These are phyloP conservation scores for Sphaerodactylus townsendi DNA, from an alignment of 2,113 vertebrate species.

Conservation along the genomic window DNA sequence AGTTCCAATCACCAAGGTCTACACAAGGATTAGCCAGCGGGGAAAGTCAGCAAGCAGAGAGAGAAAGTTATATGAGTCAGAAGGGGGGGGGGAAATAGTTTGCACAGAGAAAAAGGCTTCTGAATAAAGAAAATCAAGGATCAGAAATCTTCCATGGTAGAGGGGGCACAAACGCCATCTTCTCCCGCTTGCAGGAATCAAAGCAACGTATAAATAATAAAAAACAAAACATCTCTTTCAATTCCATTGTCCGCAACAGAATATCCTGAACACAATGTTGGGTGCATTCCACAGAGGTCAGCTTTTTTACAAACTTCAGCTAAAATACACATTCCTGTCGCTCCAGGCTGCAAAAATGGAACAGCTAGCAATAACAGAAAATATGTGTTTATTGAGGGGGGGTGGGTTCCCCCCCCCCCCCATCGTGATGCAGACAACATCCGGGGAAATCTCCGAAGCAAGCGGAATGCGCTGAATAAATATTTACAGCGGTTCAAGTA, in stretches of 20 bases:
- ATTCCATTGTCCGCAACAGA: neutral
- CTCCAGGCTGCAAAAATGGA: neutral
- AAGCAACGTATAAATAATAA: too few species aligned
- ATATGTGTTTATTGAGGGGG: too few species aligned
- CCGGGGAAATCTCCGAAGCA: neutral
- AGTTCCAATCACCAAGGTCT: constrained; percentile 79
- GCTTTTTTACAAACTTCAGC: neutral
- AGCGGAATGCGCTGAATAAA: neutral
- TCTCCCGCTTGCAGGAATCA: too few species aligned
- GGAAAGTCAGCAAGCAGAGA: constrained; percentile 66
- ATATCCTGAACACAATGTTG: neutral
- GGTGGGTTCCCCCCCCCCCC: too few species aligned
- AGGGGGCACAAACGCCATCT: neutral
- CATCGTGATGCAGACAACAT: neutral
- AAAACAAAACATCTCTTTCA: neutral
- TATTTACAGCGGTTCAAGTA: neutral
- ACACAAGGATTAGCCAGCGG: constrained; percentile 69
- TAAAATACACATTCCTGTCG: neutral
- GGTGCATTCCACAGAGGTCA: neutral
- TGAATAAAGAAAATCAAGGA: constrained; percentile 1
- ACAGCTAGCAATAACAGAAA: too few species aligned
- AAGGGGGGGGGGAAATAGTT: neutral
- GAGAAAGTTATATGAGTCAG: constrained; percentile 61
- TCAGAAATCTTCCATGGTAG: neutral
- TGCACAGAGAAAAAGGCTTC: neutral